A percentile compares a stretch with the other conserved stretches of the same genome.
Evolutionary conservation across 2,113 vertebrate genomes (phyloP).

Genomic region (Chelonoidis abingdonii): DNA sequence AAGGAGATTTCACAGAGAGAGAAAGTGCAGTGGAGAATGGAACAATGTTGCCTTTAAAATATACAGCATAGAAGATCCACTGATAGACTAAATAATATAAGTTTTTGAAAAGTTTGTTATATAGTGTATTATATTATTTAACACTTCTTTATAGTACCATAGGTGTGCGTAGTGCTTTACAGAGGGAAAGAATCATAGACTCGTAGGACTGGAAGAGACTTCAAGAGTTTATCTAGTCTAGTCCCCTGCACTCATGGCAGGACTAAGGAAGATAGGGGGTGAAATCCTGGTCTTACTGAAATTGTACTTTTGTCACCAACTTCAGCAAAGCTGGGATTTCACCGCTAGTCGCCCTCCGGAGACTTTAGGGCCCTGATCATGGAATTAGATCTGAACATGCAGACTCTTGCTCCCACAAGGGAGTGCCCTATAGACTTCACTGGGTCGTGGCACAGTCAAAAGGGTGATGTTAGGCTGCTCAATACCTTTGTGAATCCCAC

Average conservation of each 20-base stretch:
- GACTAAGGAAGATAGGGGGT: too few species aligned
- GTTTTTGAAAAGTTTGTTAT: too few species aligned
- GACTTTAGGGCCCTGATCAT: neutral
- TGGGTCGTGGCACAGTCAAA: neutral
- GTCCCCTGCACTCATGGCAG: too few species aligned
- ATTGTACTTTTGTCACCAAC: neutral
- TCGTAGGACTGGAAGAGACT: too few species aligned
- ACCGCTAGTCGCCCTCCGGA: neutral
- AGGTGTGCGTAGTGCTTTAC: neutral
- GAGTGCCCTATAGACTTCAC: neutral
- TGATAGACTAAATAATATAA: too few species aligned
- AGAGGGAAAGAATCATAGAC: neutral
- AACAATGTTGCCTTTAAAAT: neutral
- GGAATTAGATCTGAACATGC: neutral
- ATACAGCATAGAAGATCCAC: neutral
- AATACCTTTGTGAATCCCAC: neutral
- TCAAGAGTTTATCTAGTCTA: too few species aligned
- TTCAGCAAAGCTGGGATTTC: neutral
- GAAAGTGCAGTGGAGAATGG: neutral
- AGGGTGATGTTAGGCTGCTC: neutral
- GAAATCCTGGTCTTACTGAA: neutral
- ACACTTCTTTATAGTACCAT: neutral
- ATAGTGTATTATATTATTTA: neutral
- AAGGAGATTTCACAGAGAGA: accelerated
- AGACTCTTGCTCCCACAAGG: accelerated